Conservation (phyloP, 2,113 vertebrate genomes). For the Planiliza haematocheilus region DNA sequence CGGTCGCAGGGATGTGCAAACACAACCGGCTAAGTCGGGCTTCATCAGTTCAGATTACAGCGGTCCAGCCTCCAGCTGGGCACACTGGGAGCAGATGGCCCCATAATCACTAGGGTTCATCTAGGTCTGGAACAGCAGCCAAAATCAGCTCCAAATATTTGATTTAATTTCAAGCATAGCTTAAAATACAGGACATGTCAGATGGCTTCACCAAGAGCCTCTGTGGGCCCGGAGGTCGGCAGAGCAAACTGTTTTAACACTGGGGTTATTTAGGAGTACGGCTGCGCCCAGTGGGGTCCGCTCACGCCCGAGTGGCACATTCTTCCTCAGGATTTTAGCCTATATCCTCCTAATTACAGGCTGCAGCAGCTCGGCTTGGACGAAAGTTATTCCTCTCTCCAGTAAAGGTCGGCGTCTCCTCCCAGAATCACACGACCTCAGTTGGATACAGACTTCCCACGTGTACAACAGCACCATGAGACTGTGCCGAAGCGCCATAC, state of each 20-base stretch:
- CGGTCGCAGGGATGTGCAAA: slow-evolving; percentile 45
- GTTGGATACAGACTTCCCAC: slow-evolving; percentile 47
- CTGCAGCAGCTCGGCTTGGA: slow-evolving; percentile 19
- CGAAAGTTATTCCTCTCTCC: slow-evolving; percentile 22
- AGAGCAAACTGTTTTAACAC: slow-evolving; percentile 17
- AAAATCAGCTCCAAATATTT: slow-evolving; percentile 63
- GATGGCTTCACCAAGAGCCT: slow-evolving; percentile 46
- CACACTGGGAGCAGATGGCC: slow-evolving; percentile 82
- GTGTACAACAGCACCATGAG: slow-evolving; percentile 25
- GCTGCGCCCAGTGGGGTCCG: slow-evolving; percentile 3
- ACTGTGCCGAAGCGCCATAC: slow-evolving; percentile 22
- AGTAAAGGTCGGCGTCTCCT: slow-evolving; percentile 23
- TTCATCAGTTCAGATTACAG: slow-evolving; percentile 75
- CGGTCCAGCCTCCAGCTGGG: slow-evolving; percentile 75
- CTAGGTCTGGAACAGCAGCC: slow-evolving; percentile 61
- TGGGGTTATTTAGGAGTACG: slow-evolving; percentile 10
- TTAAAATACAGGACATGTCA: slow-evolving; percentile 59
- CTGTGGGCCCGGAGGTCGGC: slow-evolving; percentile 13
- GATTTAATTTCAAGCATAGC: slow-evolving; percentile 66
- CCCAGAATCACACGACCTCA: slow-evolving; percentile 30
- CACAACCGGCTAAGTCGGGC: slow-evolving; percentile 48
- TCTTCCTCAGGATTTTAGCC: neutral
- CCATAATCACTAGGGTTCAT: slow-evolving; percentile 76
- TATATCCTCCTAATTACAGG: slow-evolving; percentile 1
- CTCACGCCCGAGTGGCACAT: neutral